These are phyloP conservation scores for Pseudolaguvia tuberculata DNA, from an alignment of 2,113 vertebrate species.

Conservation along the genomic window DNA sequence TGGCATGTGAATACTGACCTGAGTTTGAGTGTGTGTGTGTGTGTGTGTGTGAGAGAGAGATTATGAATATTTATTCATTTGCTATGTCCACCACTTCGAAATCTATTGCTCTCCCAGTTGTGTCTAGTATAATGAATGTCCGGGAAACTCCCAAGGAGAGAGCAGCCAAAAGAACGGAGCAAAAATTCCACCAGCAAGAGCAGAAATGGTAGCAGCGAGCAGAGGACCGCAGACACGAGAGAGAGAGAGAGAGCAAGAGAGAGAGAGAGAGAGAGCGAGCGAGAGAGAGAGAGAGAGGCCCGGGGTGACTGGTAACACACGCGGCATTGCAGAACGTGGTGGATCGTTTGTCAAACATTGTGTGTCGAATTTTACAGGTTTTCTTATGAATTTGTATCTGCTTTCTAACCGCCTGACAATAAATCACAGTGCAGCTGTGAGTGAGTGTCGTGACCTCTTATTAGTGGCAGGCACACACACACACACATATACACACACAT, in stretches of 20 bases:
- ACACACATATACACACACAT: constrained; percentile 43
- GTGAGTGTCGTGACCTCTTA: constrained; percentile 23
- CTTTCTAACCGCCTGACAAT: constrained; percentile 21
- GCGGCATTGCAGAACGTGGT: neutral
- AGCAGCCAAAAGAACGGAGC: constrained; percentile 31
- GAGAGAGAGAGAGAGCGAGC: neutral
- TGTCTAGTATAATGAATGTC: constrained; percentile 26
- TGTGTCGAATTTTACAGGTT: constrained; percentile 9
- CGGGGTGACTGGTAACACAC: constrained; percentile 20
- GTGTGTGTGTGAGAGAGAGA: neutral
- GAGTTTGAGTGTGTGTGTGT: neutral
- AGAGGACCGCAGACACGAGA: constrained; percentile 11
- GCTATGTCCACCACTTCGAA: constrained; percentile 21
- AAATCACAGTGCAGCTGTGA: constrained; percentile 32
- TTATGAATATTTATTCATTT: neutral
- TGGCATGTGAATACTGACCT: neutral
- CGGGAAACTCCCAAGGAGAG: constrained; percentile 32
- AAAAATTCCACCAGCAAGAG: constrained; percentile 32
- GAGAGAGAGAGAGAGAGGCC: neutral
- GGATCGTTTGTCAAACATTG: constrained; percentile 8
- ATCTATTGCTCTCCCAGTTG: constrained; percentile 18
- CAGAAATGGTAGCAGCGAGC: neutral
- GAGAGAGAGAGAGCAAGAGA: neutral
- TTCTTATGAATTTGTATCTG: constrained; percentile 8
- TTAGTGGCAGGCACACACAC: constrained; percentile 28